Base-by-base conservation (phyloP, 2,113 vertebrate genomes). In the Silurus asotus region DNA sequence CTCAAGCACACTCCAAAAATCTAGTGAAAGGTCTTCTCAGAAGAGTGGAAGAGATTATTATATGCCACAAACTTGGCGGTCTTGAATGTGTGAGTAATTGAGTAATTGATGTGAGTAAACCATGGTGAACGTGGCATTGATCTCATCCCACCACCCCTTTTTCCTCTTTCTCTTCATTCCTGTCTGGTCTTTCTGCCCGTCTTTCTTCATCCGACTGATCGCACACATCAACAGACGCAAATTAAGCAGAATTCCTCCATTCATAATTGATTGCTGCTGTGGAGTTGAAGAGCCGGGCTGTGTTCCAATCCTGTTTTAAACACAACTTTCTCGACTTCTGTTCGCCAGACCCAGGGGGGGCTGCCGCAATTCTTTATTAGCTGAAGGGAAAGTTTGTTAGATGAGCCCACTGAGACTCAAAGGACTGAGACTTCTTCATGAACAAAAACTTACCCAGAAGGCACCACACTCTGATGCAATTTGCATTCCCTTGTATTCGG, bases 211-310 rank as follows among this genome's bases (percentile, higher is more conserved):
- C 80, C 76, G 51, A 37, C 19, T 75, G 20, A n/a, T 51, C 78
- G 51, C 55, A 58, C 84, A 61, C 56, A 81, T 81, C 85, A 74
- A 62, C 85, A 74, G 85, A 25, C 80, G 25, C 80, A 87, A 59
- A 87, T 87, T 70, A 83, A 83, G 80, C 86, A 82, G 59, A 77
- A 87, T 56, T 74, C 25, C 13, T 53, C 70, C 81, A 87, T 87
- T 77, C 86, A 87, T 87, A 87, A 87, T 87, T 87, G 53, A 87
- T 64, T 64, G 58, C 48, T 37, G 14, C 70, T 77, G 81, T 67
- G 70, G 70, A 77, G 59, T 23, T 77, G 86, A 85, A 79, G 58
- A 77, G 80, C 51, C 14, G 58, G 69, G 82, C 82, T 59, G 69
- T 53, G 70, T 84, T 84, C 82, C 82, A 84, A 49, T 48, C 59